Percentiles rank a stretch among this genome's conserved stretches.
These are phyloP conservation scores for Sminthopsis crassicaudata DNA, from an alignment of 2,113 vertebrate species.

Conservation along the genomic window DNA sequence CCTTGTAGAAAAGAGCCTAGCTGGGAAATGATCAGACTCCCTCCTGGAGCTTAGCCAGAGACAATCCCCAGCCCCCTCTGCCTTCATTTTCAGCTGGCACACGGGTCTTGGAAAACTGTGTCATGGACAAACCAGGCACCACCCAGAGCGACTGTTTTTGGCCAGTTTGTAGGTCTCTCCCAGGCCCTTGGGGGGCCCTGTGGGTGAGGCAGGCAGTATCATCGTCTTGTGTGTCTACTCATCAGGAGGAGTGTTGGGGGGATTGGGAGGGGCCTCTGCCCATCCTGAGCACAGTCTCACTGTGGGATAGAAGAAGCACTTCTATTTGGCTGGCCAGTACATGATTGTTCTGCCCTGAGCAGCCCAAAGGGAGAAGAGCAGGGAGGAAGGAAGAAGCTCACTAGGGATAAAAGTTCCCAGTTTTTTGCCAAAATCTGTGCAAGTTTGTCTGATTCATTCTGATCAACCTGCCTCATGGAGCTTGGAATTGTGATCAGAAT, in stretches of 20 bases:
- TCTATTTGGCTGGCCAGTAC: background rate
- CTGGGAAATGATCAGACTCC: background rate
- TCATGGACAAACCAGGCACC: background rate
- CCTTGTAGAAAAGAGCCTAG: background rate
- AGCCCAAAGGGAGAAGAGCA: background rate
- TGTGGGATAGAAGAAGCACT: background rate
- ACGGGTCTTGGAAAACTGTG: background rate
- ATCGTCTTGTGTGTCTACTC: background rate
- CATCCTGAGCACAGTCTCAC: background rate
- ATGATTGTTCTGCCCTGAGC: background rate
- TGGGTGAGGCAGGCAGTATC: background rate
- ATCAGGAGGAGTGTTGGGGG: background rate
- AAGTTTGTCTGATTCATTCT: background rate
- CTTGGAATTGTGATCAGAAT: background rate
- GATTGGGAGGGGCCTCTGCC: background rate
- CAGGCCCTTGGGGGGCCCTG: background rate
- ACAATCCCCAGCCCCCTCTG: background rate
- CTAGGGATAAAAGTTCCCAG: background rate
- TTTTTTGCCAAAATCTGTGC: background rate
- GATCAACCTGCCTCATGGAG: background rate
- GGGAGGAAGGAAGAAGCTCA: constrained; percentile 1
- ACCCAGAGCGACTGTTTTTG: background rate
- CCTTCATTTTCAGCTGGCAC: background rate
- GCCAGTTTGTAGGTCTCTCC: background rate
- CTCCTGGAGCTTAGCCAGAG: background rate